A percentile compares a stretch with the other conserved stretches of the same genome.
Evolutionary conservation across 2,888 invertebrate genomes (phyloP).

Genomic region (Eupithecia abbreviata): DNA sequence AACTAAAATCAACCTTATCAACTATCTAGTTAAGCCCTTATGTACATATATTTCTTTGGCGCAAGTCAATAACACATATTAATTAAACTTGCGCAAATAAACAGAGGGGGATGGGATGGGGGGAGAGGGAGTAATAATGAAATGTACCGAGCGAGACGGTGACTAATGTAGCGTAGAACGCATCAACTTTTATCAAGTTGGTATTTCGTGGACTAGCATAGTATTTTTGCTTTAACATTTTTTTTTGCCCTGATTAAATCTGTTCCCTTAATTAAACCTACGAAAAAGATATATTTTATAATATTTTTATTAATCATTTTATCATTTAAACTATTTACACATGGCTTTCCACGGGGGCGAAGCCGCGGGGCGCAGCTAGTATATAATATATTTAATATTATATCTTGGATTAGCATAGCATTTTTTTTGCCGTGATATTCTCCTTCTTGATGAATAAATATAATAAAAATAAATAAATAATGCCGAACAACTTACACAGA

Average conservation of each 20-base stretch:
- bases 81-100: constrained; percentile 74
- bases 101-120: constrained; percentile 58
- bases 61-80: constrained; percentile 68
- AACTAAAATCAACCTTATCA: not conserved
- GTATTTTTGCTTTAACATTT: not conserved
- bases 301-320: too few relatives aligned
- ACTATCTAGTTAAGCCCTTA: not conserved
- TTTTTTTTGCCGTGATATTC: too few relatives aligned
- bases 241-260: not conserved
- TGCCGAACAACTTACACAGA: too few relatives aligned
- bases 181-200: constrained; percentile 59
- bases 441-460: too few relatives aligned
- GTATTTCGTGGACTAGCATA: constrained; percentile 1
- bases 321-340: too few relatives aligned
- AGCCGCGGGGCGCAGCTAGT: too few relatives aligned
- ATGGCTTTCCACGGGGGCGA: too few relatives aligned
- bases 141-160: constrained; percentile 68
- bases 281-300: too few relatives aligned
- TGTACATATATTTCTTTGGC: not conserved
- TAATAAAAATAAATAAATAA: too few relatives aligned
- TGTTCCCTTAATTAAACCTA: not conserved
- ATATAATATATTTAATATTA: too few relatives aligned
- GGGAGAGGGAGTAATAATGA: constrained; percentile 70
- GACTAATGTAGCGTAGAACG: constrained; percentile 76
- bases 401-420: too few relatives aligned